Evolutionary conservation across 2,113 vertebrate genomes (phyloP), one percentile per base, ranked within the genome.

Genomic region (Cyanoramphus novaezelandiae): DNA sequence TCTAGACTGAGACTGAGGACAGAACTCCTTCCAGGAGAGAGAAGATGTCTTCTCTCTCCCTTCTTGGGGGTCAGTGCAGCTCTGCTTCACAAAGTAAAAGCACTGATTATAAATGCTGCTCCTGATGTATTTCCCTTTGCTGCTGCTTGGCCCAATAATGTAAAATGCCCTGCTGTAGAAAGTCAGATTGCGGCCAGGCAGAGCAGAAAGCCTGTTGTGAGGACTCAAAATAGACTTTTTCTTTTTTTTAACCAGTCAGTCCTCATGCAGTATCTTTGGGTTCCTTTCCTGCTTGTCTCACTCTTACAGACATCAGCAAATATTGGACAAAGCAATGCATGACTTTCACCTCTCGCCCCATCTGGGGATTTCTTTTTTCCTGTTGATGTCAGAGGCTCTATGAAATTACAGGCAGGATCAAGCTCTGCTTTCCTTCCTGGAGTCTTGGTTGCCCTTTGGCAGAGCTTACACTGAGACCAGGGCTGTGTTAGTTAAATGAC

Each of bases 21-120:
- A 64, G 25, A 78, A 35, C 39, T 93, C 43, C 69, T 94, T 95
- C 80, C 57, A 88, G 86, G 65, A 92, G 46, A 86, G 60, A 71
- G 71, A 39, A 82, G 31, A 37, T 47, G 85, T 82, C 79, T 93
- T 85, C 39, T 35, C 60, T 35, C n/a, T 81, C 47, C 9, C 7
- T 29, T 78, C 70, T 81, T 2, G 3, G 79, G 85, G 71, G 49
- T 88, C 75, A 77, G 59, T 88, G 44, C 63, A 92, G 59, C 35
- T 88, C 59, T 92, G 75, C 82, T 92, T 92, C 82, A 62, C 63
- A 76, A 88, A 94, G 86, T 53, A 95, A 92, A 88, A 93, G 63
- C 52, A 85, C 44, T 82, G 78, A 29, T 57, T 76, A 57, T 72
- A 86, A 88, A 79, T 69, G 33, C 85, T 94, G 67, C 47, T 92